Conservation (phyloP, 2,888 invertebrate species). For the Calephelis perditalis region DNA sequence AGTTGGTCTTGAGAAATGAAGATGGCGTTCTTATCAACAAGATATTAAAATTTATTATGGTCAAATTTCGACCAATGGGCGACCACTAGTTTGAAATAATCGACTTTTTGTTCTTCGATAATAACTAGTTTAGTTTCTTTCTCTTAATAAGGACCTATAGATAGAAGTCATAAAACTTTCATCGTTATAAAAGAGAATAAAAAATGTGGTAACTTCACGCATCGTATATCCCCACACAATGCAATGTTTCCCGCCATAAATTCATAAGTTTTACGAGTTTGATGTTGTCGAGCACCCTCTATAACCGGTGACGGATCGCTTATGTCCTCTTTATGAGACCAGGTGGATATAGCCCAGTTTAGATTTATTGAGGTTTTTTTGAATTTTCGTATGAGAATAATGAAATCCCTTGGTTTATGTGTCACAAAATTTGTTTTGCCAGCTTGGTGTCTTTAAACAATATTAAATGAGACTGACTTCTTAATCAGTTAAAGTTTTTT, state of each 20-base stretch:
- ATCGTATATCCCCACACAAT: slow-evolving; percentile 35
- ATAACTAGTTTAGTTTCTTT: too few relatives aligned
- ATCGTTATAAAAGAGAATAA: slow-evolving; percentile 15
- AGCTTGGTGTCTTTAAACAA: too few relatives aligned
- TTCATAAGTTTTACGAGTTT: slow-evolving; percentile 45
- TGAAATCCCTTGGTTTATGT: slow-evolving; percentile 22
- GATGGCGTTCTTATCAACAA: too few relatives aligned
- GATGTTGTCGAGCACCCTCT: slow-evolving; percentile 36
- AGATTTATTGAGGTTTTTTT: slow-evolving; percentile 24
- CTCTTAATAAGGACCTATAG: too few relatives aligned
- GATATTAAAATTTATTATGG: too few relatives aligned
- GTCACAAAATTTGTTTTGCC: slow-evolving; percentile 15
- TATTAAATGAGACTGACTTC: too few relatives aligned
- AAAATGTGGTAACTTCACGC: slow-evolving; percentile 21
- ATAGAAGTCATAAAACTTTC: background rate
- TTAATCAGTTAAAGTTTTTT: too few relatives aligned
- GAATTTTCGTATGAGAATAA: slow-evolving; percentile 16
- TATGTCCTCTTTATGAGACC: slow-evolving; percentile 45
- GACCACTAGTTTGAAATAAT: too few relatives aligned
- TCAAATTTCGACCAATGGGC: too few relatives aligned
- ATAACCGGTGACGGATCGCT: slow-evolving; percentile 43
- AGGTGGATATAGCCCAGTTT: slow-evolving; percentile 31
- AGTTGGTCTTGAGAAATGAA: too few relatives aligned
- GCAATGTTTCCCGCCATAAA: slow-evolving; percentile 54
- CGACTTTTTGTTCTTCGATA: too few relatives aligned